A percentile compares a stretch with the other conserved stretches of the same genome.
phyloP scores from a whole-genome alignment of 2,113 vertebrate species.

The Tonatia bakeri region DNA sequence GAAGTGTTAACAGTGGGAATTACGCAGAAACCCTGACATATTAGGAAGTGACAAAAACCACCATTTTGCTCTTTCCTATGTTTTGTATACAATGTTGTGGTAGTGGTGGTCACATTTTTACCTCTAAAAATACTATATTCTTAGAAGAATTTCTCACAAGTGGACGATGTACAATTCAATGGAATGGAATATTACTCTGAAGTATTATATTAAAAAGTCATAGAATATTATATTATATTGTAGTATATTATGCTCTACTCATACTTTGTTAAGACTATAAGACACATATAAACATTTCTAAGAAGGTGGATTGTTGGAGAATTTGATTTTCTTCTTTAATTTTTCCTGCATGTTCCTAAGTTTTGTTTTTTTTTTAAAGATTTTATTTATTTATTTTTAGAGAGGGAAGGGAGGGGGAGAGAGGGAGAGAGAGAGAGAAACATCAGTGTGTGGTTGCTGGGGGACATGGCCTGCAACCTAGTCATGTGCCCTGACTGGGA shows the following conservation, averaged over 20 bases:
- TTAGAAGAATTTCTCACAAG: constrained; percentile 10
- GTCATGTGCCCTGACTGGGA: no score
- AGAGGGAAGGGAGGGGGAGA: no score
- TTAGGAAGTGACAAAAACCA: not conserved
- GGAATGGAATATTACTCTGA: not conserved
- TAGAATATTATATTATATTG: not conserved
- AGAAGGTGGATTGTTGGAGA: not conserved
- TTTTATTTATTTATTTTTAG: no score
- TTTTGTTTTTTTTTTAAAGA: no score
- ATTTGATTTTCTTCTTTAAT: not conserved
- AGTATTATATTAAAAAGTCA: not conserved
- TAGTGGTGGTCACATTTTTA: not conserved
- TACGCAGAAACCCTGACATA: not conserved
- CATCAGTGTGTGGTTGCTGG: no score
- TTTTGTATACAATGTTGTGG: not conserved
- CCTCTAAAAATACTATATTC: not conserved
- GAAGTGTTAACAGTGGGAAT: not conserved
- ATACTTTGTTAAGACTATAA: not conserved
- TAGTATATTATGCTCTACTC: not conserved
- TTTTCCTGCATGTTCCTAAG: not conserved
- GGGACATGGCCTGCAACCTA: no score
- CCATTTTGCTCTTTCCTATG: not conserved
- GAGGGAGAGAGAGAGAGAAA: no score
- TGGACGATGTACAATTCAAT: not conserved
- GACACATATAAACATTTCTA: not conserved